Percentiles rank a stretch among this genome's conserved stretches.
phyloP scores from a whole-genome alignment of 2,797 vertebrate species.

The Fistularia commersonii region DNA sequence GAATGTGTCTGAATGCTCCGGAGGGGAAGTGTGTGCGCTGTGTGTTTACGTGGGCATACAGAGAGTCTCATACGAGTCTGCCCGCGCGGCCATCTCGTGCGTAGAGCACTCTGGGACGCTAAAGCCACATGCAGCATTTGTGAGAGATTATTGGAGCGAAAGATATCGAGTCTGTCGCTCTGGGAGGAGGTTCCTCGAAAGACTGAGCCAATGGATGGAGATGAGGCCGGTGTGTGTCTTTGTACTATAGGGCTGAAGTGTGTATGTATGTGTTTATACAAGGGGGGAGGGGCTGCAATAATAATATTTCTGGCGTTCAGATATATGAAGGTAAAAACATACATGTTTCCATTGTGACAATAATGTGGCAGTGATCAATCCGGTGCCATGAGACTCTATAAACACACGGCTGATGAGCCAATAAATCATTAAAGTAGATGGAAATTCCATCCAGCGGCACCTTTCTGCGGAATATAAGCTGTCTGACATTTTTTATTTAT shows the following conservation, averaged over 20 bases:
- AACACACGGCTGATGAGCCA: slow-evolving; percentile 42
- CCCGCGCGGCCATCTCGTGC: slow-evolving; percentile 53
- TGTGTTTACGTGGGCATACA: slow-evolving; percentile 19
- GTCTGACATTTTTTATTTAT: no score
- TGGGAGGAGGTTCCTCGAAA: slow-evolving; percentile 74
- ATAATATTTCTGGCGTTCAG: slow-evolving; percentile 39
- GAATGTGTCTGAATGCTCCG: not conserved
- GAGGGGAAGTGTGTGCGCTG: not conserved
- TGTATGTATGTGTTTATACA: slow-evolving; percentile 19
- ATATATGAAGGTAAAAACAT: slow-evolving; percentile 41
- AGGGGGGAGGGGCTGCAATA: slow-evolving; percentile 21
- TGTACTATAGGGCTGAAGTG: no score
- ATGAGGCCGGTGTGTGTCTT: slow-evolving; percentile 32
- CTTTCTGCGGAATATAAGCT: no score
- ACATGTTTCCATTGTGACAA: slow-evolving; percentile 45
- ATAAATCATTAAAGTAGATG: slow-evolving; percentile 42
- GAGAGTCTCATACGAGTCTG: slow-evolving; percentile 10
- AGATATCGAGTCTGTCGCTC: slow-evolving; percentile 69
- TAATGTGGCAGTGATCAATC: slow-evolving; percentile 48
- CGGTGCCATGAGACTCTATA: slow-evolving; percentile 35
- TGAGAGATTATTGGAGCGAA: slow-evolving; percentile 77
- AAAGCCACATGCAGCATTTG: slow-evolving; percentile 66
- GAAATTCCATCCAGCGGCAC: slow-evolving; percentile 33
- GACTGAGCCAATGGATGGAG: slow-evolving; percentile 49
- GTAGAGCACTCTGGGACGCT: slow-evolving; percentile 55